Evolutionary conservation across 2,797 vertebrate species (phyloP), one percentile per base, ranked within the genome.

Genomic region (Dipus sagitta): DNA sequence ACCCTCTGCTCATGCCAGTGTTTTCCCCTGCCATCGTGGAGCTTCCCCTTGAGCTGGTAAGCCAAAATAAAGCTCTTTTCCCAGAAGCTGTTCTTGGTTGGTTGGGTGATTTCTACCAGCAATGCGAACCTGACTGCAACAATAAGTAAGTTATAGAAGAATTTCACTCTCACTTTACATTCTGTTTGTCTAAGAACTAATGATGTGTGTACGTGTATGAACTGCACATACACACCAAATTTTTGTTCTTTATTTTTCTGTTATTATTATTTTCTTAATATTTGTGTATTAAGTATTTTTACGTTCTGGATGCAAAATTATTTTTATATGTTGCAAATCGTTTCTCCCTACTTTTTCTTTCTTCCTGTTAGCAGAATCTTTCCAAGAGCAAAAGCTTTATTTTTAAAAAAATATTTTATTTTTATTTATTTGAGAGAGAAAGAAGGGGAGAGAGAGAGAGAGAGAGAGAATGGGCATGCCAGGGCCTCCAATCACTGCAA

Each of bases 161-260:
- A 83, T 12, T 67, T 88, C 12, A 17, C 20, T 77, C 6, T 76
- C 52, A 81, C 34, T 79, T 93, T 71, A 83, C 74, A 18, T 83
- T 77, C 1, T 30, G 14, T 65, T 94, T 74, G 30, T 75, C n/a
- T 90, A 64, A 62, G 62, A 85, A 18, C 8, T 77, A 70, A 88
- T 42, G 23, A 67, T 67, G 74, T 26, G 3, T 54, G 54, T 54
- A 12, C 13, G 11, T 15, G 14, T 54, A 54, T 23, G 54, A 76
- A 20, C 11, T 12, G 3, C 18, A 12, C 9, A 2, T 72, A n/a
- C n/a, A n/a, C n/a, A n/a, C 80, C 88, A 58, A 87, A 54, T 10
- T 88, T 95, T 93, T 52, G n/a, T 64, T 58, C 38, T 92, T 92
- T 83, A 83, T 83, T 86, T 90, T 85, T 47, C 6, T 91, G 12